A percentile compares a stretch with the other conserved stretches of the same genome.
phyloP scores from a whole-genome alignment of 2,888 invertebrate species.

The Hirtodrosophila alboralis region DNA sequence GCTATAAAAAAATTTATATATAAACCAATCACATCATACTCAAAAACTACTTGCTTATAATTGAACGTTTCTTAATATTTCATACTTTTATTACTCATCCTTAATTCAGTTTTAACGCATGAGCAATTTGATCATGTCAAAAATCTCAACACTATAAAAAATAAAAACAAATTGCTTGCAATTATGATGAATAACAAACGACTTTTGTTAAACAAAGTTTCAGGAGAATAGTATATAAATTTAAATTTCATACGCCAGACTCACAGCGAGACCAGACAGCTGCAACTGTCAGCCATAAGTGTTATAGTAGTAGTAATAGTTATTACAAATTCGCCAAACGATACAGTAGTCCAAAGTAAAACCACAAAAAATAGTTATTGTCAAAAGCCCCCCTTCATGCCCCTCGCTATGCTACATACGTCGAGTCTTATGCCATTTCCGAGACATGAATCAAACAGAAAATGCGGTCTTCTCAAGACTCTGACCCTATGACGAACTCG shows the following conservation, averaged over 20 bases:
- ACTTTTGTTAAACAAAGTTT: not conserved
- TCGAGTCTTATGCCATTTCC: constrained; percentile 42
- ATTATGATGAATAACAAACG: not conserved
- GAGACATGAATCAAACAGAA: constrained; percentile 57
- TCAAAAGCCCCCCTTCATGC: constrained; percentile 6
- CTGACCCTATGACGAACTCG: constrained; percentile 47
- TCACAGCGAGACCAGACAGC: constrained; percentile 31
- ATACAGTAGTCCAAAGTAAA: constrained; percentile 23
- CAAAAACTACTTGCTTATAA: too few relatives aligned
- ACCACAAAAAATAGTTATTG: constrained; percentile 44
- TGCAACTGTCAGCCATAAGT: constrained; percentile 37
- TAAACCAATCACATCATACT: too few relatives aligned
- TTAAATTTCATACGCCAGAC: constrained; percentile 20
- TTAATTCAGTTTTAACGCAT: too few relatives aligned
- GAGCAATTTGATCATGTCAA: too few relatives aligned
- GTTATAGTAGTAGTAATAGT: too few relatives aligned
- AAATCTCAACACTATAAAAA: not conserved
- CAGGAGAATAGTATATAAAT: not conserved
- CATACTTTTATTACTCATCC: too few relatives aligned
- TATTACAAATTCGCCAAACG: constrained; percentile 36
- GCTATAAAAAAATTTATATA: too few relatives aligned
- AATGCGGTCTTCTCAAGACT: constrained; percentile 40
- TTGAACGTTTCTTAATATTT: too few relatives aligned
- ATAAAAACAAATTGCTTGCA: not conserved
- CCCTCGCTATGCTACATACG: too few relatives aligned